Evolutionary conservation across 1,140 invertebrate genomes (phyloP).

Genomic region (Nixonia krombeini): DNA sequence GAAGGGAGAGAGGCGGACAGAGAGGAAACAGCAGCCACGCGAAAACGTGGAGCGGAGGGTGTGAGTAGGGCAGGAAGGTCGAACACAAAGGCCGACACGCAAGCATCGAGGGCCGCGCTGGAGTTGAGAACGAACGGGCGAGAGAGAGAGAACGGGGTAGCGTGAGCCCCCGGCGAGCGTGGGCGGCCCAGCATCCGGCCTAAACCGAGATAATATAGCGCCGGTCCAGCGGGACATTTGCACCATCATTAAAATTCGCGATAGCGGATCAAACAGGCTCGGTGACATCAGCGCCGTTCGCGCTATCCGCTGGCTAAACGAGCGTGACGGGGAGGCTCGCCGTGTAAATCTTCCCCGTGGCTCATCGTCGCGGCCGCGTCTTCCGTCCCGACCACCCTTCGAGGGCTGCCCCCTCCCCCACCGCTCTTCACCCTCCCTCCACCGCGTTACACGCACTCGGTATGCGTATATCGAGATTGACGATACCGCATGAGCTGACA

Average conservation of each 20-base stretch:
- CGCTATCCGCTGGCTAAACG: constrained; percentile 67
- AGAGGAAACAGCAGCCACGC: constrained; percentile 12
- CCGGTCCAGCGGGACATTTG: constrained; percentile 69
- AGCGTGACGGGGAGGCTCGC: constrained; percentile 57
- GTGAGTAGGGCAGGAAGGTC: too few relatives aligned
- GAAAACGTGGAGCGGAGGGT: constrained; percentile 29
- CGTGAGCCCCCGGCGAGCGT: constrained; percentile 52
- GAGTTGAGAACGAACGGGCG: neutral
- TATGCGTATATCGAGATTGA: constrained; percentile 66
- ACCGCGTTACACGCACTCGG: constrained; percentile 59
- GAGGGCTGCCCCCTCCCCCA: constrained; percentile 36
- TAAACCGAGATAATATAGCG: constrained; percentile 71
- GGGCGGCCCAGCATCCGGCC: constrained; percentile 71
- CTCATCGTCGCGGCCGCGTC: constrained; percentile 24
- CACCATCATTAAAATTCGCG: constrained; percentile 73
- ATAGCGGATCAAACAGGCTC: constrained; percentile 71
- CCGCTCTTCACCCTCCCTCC: too few relatives aligned
- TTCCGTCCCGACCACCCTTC: constrained; percentile 46
- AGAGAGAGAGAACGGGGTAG: constrained; percentile 5
- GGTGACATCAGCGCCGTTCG: constrained; percentile 69
- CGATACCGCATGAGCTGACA: constrained; percentile 61
- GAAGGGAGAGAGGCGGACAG: constrained; percentile 13
- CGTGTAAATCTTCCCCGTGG: constrained; percentile 47
- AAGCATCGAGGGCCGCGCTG: neutral
- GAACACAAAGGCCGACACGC: too few relatives aligned